Evolutionary conservation across 2,113 vertebrate species (phyloP), one percentile per base, ranked within the genome.

Genomic region (Microtus pennsylvanicus): DNA sequence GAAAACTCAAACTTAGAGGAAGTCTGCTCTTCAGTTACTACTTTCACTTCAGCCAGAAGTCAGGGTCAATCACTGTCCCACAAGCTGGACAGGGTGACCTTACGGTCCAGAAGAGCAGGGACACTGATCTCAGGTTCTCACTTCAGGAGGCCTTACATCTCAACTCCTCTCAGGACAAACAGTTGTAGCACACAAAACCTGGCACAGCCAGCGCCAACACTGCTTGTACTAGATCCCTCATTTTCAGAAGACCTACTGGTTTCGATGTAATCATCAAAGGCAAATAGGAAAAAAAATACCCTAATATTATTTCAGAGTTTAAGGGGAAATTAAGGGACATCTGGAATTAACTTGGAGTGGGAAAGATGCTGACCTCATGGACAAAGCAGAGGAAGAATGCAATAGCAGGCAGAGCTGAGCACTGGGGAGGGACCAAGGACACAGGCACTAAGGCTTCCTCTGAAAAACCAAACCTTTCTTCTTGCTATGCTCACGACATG

Each of bases 301-400:
- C 75, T 91, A 96, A 91, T 85, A 94, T 90, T 94, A 89, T 90
- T 96, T 97, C 78, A 91, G 82, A 86, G 94, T 85, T 85, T 86
- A 87, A 88, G 77, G 77, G 83, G 55, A 97, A 95, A 92, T 87
- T 92, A 94, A 82, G 96, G 22, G 22, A 91, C 91, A 94, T 98
- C 82, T 95, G 96, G 96, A 96, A 82, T 95, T 94, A 94, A 52
- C 61, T 97, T 90, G n/a, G 87, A 91, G 70, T 92, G 72, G 24
- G 70, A 96, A 38, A 91, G 90, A 91, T 47, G 87, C 45, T 96
- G 58, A 91, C 50, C 85, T 97, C 88, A 97, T 28, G 65, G 87
- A 65, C n/a, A n/a, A 76, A 6, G 5, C 1, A 35, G 5, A 13
- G 55, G 38, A 65, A 89, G n/a, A 78, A 75, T 17, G 11, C 35